Evolutionary conservation across 1,140 invertebrate species (phyloP), one percentile per base, ranked within the genome.

Genomic region (Copidosoma floridanum): DNA sequence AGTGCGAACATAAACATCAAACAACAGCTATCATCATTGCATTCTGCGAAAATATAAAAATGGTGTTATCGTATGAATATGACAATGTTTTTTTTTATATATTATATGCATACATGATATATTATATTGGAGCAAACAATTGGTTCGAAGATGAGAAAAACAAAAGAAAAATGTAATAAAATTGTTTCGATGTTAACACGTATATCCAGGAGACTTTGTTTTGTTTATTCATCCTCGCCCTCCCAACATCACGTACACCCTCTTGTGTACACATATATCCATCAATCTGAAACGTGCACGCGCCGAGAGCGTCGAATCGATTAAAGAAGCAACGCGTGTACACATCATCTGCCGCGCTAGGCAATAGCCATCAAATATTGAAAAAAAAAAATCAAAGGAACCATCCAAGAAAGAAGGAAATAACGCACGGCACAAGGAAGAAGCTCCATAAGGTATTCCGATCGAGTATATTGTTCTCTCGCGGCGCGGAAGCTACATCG

Each of bases 111-210:
- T n/a, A n/a, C n/a, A n/a, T n/a, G n/a, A n/a, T n/a, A n/a, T n/a
- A n/a, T n/a, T n/a, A n/a, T n/a, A n/a, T n/a, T n/a, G n/a, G n/a
- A n/a, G 64, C 51, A 67, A 66, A 65, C 68, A 56, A 68, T 67
- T 64, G 32, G 51, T 67, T 67, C 59, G 68, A 63, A 65, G 71
- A 67, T 64, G 35, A 44, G 47, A 12, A 12, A 60, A 60, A n/a
- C n/a, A n/a, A n/a, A n/a, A n/a, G n/a, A n/a, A n/a, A n/a, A n/a
- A n/a, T n/a, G n/a, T n/a, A n/a, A n/a, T 60, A 53, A 60, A 60
- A 67, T 66, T 72, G 65, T 72, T 71, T 73, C 68, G 65, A 74
- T 71, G 71, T 74, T 74, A 71, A 57, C 43, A 56, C 10, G 43
- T n/a, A 21, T 37, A 38, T 44, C 3, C n/a, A 14, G n/a, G n/a